Base-by-base conservation (phyloP, 2,888 invertebrate species). In the Cheilosia variabilis region DNA sequence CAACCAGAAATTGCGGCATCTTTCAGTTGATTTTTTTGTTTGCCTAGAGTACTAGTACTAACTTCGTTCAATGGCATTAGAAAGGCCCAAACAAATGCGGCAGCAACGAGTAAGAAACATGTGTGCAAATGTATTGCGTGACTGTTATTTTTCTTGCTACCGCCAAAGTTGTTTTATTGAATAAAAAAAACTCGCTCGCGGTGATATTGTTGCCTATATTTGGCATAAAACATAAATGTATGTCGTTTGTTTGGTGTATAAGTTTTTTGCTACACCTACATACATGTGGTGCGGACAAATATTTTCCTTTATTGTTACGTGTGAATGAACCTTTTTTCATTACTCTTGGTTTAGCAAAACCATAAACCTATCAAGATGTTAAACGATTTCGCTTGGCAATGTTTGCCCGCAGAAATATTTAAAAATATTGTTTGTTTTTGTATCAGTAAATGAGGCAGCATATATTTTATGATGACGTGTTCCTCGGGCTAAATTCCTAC, bases 131-230 rank as follows among this genome's bases (percentile, higher is more conserved):
- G 19, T 45, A 34, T 66, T 66, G 52, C 66, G 53, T 68, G 55
- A 68, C 57, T 47, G 34, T 37, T 37, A 10, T 24, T 19, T 69
- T 31, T 19, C 9, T 13, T 19, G 13, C 27, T 41, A 55, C 43
- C 43, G 19, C 31, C 17, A 22, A 71, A 60, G 60, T 60, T 37
- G 71, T 37, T 71, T 71, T 58, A 34, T 50, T 60, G 4, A 47
- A 60, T 47, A 24, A 9, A 31, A 31, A 34, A 71, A 62, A 72
- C 50, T 13, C n/a, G 71, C 43, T 62, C n/a, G 72, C 31, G 72
- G 63, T 68, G 41, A 17, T 58, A 60, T 71, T 73, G 62, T 53
- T 63, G 10, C 34, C 63, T 55, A 55, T 73, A 73, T 63, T 73
- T 73, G 73, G 63, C 27, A 31, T 22, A 62, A 60, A 62, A 73